Conservation (phyloP, 2,113 vertebrate species). For the Takifugu flavidus region DNA sequence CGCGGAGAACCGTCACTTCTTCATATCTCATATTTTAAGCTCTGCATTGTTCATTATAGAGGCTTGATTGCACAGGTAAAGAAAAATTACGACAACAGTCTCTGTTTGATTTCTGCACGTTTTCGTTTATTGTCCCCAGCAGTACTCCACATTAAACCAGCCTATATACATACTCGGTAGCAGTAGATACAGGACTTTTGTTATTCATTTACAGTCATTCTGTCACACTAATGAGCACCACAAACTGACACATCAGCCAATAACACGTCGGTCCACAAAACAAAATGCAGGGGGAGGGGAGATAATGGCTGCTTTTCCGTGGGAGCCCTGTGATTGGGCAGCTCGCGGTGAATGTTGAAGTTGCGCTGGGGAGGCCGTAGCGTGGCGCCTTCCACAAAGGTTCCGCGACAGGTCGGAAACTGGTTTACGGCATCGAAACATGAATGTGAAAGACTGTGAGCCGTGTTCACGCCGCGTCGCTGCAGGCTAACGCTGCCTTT, state of each 20-base stretch:
- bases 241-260: slow-evolving; percentile 48
- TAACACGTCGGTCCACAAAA: slow-evolving; percentile 40
- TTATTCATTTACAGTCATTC: slow-evolving; percentile 20
- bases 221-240: slow-evolving; percentile 58
- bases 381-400: background rate
- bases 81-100: slow-evolving; percentile 70
- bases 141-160: slow-evolving; percentile 47
- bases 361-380: slow-evolving; percentile 44
- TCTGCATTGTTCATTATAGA: slow-evolving; percentile 61
- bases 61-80: slow-evolving; percentile 69
- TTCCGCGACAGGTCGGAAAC: slow-evolving; percentile 38
- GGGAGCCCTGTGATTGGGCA: slow-evolving; percentile 51
- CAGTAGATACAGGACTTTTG: slow-evolving; percentile 33
- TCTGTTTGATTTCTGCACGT: slow-evolving; percentile 69
- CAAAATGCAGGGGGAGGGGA: slow-evolving; percentile 30
- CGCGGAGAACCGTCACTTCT: slow-evolving; percentile 31
- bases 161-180: slow-evolving; percentile 38
- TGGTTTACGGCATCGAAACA: slow-evolving; percentile 40
- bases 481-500: slow-evolving; percentile 35
- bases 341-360: slow-evolving; percentile 39
- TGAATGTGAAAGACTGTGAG: slow-evolving; percentile 59
- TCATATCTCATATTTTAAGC: slow-evolving; percentile 51
- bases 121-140: slow-evolving; percentile 44
- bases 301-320: slow-evolving; percentile 51
- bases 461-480: slow-evolving; percentile 5